Conservation (phyloP, 2,888 invertebrate species). For the Synergus japonicus region DNA sequence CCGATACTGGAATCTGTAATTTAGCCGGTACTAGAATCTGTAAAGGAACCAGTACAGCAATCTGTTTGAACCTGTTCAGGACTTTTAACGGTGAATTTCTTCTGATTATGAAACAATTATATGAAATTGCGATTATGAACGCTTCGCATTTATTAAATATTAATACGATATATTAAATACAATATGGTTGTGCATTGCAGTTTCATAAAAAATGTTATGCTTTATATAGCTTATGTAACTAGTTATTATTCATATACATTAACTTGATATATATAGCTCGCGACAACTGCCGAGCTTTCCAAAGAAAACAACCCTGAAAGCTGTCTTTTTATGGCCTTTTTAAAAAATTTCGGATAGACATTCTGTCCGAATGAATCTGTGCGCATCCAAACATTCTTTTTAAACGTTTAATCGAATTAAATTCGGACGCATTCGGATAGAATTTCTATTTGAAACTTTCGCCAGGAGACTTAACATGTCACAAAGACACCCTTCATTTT, state of each 20-base stretch:
- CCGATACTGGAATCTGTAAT: no score
- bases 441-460: no score
- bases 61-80: no score
- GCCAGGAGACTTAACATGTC: not conserved
- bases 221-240: conserved; percentile 62
- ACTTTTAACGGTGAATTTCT: no score
- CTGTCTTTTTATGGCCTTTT: not conserved
- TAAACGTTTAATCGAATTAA: no score
- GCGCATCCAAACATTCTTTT: no score
- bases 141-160: conserved; percentile 70
- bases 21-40: no score
- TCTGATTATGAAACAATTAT: no score
- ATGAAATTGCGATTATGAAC: conserved; percentile 47
- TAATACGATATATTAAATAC: conserved; percentile 71
- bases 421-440: no score
- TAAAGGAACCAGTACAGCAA: no score
- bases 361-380: no score
- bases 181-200: conserved; percentile 76
- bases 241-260: conserved; percentile 47
- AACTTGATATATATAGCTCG: conserved; percentile 58
- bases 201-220: conserved; percentile 75
- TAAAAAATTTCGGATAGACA: not conserved
- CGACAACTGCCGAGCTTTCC: conserved; percentile 52
- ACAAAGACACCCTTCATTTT: not conserved
- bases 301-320: not conserved